phyloP scores from a whole-genome alignment of 1,140 invertebrate genomes.

The Pogonomyrmex barbatus region DNA sequence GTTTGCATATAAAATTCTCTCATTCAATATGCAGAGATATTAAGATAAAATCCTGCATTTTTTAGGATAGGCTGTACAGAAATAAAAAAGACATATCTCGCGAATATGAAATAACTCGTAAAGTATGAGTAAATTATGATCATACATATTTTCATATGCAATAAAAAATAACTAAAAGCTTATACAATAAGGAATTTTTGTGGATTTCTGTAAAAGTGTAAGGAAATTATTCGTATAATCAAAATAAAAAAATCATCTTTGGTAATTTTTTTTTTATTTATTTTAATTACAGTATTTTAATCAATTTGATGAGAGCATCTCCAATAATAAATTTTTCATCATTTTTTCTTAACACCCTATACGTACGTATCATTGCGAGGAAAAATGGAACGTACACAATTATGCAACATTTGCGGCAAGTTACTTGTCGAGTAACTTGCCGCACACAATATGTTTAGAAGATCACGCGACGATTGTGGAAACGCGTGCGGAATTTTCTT shows the following conservation, averaged over 20 bases:
- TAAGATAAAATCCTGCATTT: too few species aligned
- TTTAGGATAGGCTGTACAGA: too few species aligned
- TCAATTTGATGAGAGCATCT: background rate
- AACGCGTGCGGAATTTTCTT: background rate
- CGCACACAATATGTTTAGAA: background rate
- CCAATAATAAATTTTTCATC: background rate
- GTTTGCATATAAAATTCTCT: too few species aligned
- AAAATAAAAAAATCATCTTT: background rate
- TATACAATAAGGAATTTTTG: background rate
- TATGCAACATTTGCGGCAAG: conserved; percentile 28
- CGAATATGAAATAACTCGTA: too few species aligned
- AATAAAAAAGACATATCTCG: too few species aligned
- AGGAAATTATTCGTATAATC: background rate
- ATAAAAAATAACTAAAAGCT: too few species aligned
- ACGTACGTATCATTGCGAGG: background rate
- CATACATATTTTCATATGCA: too few species aligned
- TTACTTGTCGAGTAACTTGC: background rate
- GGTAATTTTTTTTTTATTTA: background rate
- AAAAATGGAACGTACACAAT: background rate
- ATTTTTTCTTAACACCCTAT: background rate
- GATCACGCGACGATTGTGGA: background rate
- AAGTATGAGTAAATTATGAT: too few species aligned
- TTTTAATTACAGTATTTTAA: background rate
- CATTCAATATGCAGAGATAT: too few species aligned
- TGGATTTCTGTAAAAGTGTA: background rate